Percentiles rank a stretch among this genome's conserved stretches.
These are phyloP conservation scores for Globodera rostochiensis DNA, from an alignment of 1,140 invertebrate genomes.

Conservation along the genomic window DNA sequence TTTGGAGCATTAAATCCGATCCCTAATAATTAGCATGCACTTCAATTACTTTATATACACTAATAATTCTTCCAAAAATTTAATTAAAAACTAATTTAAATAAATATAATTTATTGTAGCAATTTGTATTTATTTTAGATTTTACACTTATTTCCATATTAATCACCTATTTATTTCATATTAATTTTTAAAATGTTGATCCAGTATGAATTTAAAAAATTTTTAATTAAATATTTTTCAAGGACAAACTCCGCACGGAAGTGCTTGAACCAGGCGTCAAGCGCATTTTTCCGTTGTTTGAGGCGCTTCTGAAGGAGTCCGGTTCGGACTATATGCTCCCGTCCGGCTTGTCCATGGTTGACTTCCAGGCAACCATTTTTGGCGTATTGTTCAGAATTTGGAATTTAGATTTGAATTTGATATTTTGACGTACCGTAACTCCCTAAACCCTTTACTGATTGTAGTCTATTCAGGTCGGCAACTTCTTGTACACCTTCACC, in stretches of 20 bases:
- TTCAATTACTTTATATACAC: no score
- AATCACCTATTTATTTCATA: no score
- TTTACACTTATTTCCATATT: no score
- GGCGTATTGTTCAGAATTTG: background rate
- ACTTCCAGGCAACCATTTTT: constrained; percentile 24
- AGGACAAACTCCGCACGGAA: constrained; percentile 32
- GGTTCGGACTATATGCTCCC: constrained; percentile 33
- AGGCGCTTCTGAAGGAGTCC: constrained; percentile 33
- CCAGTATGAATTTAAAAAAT: no score
- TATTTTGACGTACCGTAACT: background rate
- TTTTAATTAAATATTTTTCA: constrained; percentile 11
- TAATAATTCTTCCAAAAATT: no score
- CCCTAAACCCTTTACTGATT: background rate
- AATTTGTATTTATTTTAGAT: no score
- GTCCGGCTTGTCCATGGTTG: constrained; percentile 38
- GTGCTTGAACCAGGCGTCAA: constrained; percentile 29
- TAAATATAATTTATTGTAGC: no score
- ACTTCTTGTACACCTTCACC: constrained; percentile 19
- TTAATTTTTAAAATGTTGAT: no score
- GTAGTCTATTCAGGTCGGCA: constrained; percentile 14
- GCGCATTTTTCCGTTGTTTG: constrained; percentile 32
- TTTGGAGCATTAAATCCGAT: no score
- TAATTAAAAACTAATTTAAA: no score
- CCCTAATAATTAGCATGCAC: no score
- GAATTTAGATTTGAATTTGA: no score